Conservation (phyloP, 1,140 invertebrate genomes). For the Drosophila albomicans region DNA sequence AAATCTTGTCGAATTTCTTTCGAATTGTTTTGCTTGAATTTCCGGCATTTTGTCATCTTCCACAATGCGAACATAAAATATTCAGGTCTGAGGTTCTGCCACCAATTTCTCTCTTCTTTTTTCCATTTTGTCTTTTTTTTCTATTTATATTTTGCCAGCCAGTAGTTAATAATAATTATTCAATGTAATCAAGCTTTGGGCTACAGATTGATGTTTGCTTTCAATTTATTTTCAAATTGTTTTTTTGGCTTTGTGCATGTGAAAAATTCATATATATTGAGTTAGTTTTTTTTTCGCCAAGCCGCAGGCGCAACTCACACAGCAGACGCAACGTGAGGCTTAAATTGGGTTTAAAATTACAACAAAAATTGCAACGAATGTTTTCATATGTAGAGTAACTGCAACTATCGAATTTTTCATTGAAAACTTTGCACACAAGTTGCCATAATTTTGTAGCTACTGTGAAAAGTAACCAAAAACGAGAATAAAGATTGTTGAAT, state of each 20-base stretch:
- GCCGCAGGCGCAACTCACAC: not conserved
- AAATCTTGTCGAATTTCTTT: conserved; percentile 57
- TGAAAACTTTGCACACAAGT: conserved; percentile 8
- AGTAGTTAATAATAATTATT: conserved; percentile 34
- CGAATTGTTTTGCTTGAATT: conserved; percentile 72
- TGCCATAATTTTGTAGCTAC: conserved; percentile 7
- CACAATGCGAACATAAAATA: conserved; percentile 22
- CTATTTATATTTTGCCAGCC: conserved; percentile 1
- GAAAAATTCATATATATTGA: conserved; percentile 38
- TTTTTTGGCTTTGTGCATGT: conserved; percentile 24
- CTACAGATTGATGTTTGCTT: conserved; percentile 57
- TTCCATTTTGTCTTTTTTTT: conserved; percentile 15
- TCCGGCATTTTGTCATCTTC: conserved; percentile 62
- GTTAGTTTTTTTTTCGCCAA: not conserved
- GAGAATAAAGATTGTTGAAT: not conserved
- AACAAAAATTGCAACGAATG: conserved; percentile 52
- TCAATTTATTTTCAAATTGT: conserved; percentile 72
- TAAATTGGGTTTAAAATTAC: conserved; percentile 74
- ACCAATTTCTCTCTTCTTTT: not conserved
- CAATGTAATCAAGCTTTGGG: conserved; percentile 24
- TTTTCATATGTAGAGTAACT: conserved; percentile 1
- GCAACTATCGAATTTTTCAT: not conserved
- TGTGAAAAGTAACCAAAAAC: conserved; percentile 25
- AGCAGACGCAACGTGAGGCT: conserved; percentile 2
- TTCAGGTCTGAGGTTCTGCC: conserved; percentile 4